Evolutionary conservation across 2,797 vertebrate species (phyloP).

Genomic region (Dendrocincla fuliginosa): DNA sequence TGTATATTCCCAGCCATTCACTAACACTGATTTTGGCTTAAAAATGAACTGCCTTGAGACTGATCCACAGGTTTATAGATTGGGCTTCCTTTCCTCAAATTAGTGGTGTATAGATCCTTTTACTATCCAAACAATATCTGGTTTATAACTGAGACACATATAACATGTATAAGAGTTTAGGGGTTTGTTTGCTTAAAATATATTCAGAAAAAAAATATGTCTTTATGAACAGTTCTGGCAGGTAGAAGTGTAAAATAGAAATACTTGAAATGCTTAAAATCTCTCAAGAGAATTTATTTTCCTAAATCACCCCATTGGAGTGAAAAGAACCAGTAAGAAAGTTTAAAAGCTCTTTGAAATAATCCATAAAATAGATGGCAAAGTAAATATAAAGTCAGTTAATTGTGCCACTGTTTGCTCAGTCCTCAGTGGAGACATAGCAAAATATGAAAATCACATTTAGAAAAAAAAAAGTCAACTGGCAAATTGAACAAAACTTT

Average conservation of each 20-base stretch:
- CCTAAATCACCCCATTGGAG: not conserved
- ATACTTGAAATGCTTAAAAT: not conserved
- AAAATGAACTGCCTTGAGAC: constrained; percentile 46
- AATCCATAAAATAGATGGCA: not conserved
- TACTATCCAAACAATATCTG: not conserved
- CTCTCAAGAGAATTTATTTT: not conserved
- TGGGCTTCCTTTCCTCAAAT: constrained; percentile 26
- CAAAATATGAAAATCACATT: constrained; percentile 21
- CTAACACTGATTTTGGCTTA: constrained; percentile 10
- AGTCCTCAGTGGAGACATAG: not conserved
- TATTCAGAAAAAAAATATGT: not conserved
- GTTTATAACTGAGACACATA: constrained; percentile 27
- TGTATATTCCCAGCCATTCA: constrained; percentile 56
- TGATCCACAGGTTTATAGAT: not conserved
- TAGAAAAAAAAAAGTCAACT: not conserved
- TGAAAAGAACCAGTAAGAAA: not conserved
- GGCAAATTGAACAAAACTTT: constrained; percentile 59
- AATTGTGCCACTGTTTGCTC: not conserved
- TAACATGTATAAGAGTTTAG: not conserved
- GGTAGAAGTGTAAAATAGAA: not conserved
- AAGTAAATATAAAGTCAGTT: constrained; percentile 22
- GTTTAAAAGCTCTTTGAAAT: constrained; percentile 50
- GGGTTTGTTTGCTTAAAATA: not conserved
- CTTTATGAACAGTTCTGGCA: not conserved
- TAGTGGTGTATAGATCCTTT: constrained; percentile 41